phyloP scores from a whole-genome alignment of 2,888 invertebrate genomes.

The Macropis europaea region DNA sequence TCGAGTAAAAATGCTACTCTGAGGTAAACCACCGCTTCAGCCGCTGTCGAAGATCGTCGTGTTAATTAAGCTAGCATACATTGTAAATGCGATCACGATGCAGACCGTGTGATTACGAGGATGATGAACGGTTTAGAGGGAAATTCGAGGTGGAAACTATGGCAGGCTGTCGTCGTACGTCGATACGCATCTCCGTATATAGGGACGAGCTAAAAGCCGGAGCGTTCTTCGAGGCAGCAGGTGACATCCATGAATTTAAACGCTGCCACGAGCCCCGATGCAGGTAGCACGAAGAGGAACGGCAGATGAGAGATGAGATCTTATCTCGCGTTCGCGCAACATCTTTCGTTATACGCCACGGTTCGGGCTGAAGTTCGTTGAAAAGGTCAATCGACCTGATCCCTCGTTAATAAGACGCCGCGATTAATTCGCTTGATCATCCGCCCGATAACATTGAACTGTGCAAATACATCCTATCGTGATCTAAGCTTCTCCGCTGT shows the following conservation, averaged over 20 bases:
- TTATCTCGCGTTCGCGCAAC: slow-evolving; percentile 33
- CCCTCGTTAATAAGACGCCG: no score
- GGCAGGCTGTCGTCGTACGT: slow-evolving; percentile 23
- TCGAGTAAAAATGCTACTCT: no score
- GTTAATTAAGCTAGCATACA: slow-evolving; percentile 8
- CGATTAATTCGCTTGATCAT: no score
- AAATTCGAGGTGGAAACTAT: slow-evolving; percentile 16
- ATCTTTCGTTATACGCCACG: neutral
- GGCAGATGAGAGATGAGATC: slow-evolving; percentile 57
- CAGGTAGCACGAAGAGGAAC: slow-evolving; percentile 58
- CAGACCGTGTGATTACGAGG: slow-evolving; percentile 15
- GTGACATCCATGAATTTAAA: slow-evolving; percentile 72
- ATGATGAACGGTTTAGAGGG: slow-evolving; percentile 19
- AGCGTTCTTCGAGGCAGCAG: slow-evolving; percentile 71
- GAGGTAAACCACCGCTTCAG: no score
- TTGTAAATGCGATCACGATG: neutral
- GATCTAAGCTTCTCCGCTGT: no score
- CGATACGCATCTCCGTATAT: slow-evolving; percentile 36
- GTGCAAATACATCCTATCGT: no score
- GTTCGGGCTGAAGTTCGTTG: neutral
- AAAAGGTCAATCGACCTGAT: slow-evolving; percentile 17
- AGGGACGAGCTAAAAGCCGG: slow-evolving; percentile 10
- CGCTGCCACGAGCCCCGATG: slow-evolving; percentile 44
- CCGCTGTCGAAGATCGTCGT: neutral
- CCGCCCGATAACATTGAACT: no score